Evolutionary conservation across 2,797 vertebrate species (phyloP).

Genomic region (Leucoraja ocellata): DNA sequence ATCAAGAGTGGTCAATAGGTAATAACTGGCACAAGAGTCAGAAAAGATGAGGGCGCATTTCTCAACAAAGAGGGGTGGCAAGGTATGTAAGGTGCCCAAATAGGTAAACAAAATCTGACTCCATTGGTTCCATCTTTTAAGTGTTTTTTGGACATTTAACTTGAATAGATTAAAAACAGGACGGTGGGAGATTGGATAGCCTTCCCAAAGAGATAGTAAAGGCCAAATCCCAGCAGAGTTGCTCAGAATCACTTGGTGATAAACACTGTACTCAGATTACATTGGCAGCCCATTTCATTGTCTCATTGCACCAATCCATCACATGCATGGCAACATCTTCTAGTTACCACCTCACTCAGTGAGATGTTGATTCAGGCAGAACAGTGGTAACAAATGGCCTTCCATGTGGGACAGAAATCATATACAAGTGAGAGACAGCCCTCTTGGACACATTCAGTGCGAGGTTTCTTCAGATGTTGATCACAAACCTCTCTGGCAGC

Average conservation of each 20-base stretch:
- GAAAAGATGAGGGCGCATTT: too few relatives aligned
- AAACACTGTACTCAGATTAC: too few relatives aligned
- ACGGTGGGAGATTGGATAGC: not conserved
- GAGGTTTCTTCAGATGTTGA: not conserved
- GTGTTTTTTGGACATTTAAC: too few relatives aligned
- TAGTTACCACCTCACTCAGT: not conserved
- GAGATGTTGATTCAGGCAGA: not conserved
- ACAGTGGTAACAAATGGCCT: not conserved
- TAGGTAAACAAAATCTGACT: not conserved
- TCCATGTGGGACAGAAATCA: too few relatives aligned
- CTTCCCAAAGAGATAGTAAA: not conserved
- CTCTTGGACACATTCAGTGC: not conserved
- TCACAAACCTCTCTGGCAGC: constrained; percentile 79
- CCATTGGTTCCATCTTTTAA: not conserved
- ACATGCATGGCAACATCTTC: not conserved
- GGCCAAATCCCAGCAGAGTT: too few relatives aligned
- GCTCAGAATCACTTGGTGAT: not conserved
- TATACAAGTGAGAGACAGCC: not conserved
- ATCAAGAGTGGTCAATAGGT: too few relatives aligned
- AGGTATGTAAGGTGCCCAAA: too few relatives aligned
- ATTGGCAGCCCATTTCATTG: not conserved
- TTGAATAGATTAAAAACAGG: not conserved
- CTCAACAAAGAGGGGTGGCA: too few relatives aligned
- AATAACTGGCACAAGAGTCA: too few relatives aligned
- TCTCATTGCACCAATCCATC: not conserved